Evolutionary conservation across 1,140 invertebrate species (phyloP).

Genomic region (Calliopsis andreniformis): DNA sequence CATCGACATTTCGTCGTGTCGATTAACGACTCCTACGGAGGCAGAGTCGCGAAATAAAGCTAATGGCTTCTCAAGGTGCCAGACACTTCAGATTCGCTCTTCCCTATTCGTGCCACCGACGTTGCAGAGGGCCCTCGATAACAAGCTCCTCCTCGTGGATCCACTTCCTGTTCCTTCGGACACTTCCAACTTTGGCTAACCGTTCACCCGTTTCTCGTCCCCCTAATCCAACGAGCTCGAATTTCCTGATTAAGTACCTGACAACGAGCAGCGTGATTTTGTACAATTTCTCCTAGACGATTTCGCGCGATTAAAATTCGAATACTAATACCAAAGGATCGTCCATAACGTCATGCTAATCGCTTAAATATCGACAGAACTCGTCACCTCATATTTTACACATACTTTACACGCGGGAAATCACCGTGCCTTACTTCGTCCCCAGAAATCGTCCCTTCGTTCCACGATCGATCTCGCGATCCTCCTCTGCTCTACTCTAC

Average conservation of each 20-base stretch:
- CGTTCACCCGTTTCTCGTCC: too few species aligned
- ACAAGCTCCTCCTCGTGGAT: background rate
- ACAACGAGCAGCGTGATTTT: conserved; percentile 20
- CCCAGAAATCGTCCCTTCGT: background rate
- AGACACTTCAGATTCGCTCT: background rate
- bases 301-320: background rate
- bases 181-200: background rate
- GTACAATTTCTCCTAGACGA: conserved; percentile 43
- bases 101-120: background rate
- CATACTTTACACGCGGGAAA: conserved; percentile 21
- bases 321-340: conserved; percentile 1
- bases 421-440: too few species aligned
- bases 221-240: background rate
- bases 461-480: too few species aligned
- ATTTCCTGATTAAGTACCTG: conserved; percentile 42
- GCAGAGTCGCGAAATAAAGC: background rate
- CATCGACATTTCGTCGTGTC: conserved; percentile 8
- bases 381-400: conserved; percentile 13
- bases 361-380: conserved; percentile 22
- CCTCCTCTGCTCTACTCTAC: too few species aligned
- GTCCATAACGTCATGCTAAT: background rate
- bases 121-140: background rate
- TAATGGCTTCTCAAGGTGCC: background rate
- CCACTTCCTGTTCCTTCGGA: background rate
- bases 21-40: conserved; percentile 25